Evolutionary conservation across 2,113 vertebrate species (phyloP), one percentile per base, ranked within the genome.

Genomic region (Cryptotis parvus): DNA sequence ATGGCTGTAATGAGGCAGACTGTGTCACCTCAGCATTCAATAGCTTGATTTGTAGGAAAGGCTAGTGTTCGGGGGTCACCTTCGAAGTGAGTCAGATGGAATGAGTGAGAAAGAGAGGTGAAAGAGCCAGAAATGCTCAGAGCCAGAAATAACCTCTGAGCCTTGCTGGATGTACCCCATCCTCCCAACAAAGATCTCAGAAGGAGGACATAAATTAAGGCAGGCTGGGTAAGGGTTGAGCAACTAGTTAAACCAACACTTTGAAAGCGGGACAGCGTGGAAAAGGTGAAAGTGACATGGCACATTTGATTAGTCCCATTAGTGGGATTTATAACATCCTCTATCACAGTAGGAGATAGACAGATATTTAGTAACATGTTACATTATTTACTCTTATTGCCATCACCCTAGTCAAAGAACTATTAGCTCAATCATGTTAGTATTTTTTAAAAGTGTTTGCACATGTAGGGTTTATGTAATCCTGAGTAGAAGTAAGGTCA

Each of bases 361-460:
- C 20, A 33, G 61, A 31, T 27, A 45, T 41, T 76, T 73, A 91
- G 74, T 74, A 52, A 73, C 35, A 26, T 5, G 31, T 61, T 58
- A 43, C 12, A 9, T 89, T 84, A 43, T 75, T 66, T 55, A 88
- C 29, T 84, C 26, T 22, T 45, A 43, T 58, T 31, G 15, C 55
- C 7, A 8, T n/a, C 45, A 78, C 35, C 82, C 45, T n/a, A 75
- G 55, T 61, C 35, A 84, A n/a, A 74, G 24, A 89, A 58, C 72
- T 65, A 16, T 68, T 63, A 12, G 16, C 24, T 69, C 20, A 35
- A 89, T 63, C 22, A 72, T 75, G 15, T 86, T 35, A 55, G 33
- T 16, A 70, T 24, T 84, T 92, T 82, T 72, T 8, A 18, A 68
- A 87, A 91, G 27, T 65, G 24, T 73, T 91, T 89, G 80, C 18